phyloP scores from a whole-genome alignment of 37 sponge, comb jelly and placozoan species.

The Beroe forskalii region DNA sequence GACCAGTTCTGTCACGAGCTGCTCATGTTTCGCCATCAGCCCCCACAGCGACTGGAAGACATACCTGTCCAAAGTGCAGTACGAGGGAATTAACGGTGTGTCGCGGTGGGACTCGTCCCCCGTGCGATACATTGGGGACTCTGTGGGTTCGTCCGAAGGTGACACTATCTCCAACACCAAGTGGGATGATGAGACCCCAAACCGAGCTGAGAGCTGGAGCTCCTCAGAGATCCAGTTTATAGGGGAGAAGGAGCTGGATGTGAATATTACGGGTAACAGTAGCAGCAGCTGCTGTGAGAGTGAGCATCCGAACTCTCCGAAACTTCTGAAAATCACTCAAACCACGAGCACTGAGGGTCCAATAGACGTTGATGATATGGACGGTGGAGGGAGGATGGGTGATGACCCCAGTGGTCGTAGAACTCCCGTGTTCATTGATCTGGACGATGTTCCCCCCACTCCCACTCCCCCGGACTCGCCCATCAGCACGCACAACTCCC shows the following conservation, averaged over 20 bases:
- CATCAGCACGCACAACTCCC: background rate
- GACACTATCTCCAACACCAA: slow-evolving; percentile 29
- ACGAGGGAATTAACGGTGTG: background rate
- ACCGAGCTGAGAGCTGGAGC: background rate
- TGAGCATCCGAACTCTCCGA: background rate
- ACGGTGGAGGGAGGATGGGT: background rate
- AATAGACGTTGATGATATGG: slow-evolving; percentile 22
- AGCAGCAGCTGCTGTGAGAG: background rate
- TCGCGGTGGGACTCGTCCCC: slow-evolving; percentile 9
- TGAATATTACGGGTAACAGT: slow-evolving; percentile 13
- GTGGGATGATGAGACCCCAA: slow-evolving; percentile 6
- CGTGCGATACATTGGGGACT: slow-evolving; percentile 48
- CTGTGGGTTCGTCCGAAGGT: background rate
- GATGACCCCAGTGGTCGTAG: background rate
- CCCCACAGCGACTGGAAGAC: slow-evolving; percentile 31
- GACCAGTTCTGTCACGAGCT: slow-evolving; percentile 60
- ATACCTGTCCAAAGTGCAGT: slow-evolving; percentile 25
- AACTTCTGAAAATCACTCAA: background rate
- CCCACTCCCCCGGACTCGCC: slow-evolving; percentile 37
- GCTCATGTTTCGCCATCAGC: slow-evolving; percentile 48
- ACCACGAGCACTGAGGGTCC: background rate
- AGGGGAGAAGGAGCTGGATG: slow-evolving; percentile 5
- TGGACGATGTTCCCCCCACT: slow-evolving; percentile 53
- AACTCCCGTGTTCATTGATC: slow-evolving; percentile 59
- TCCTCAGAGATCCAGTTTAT: slow-evolving; percentile 6